Percentiles rank a stretch among this genome's conserved stretches.
These are phyloP conservation scores for Bombylius discolor DNA, from an alignment of 2,888 invertebrate species.

Conservation along the genomic window DNA sequence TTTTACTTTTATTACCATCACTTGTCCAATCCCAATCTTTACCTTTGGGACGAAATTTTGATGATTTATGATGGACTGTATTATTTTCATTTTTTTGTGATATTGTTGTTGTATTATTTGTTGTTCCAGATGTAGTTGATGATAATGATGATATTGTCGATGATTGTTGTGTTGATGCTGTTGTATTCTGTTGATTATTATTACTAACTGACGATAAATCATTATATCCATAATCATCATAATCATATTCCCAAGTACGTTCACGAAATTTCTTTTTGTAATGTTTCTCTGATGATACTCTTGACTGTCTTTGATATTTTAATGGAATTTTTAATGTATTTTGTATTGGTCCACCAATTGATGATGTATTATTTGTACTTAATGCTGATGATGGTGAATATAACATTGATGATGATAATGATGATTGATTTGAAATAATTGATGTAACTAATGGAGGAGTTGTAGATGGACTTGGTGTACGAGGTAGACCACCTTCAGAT, in stretches of 20 bases:
- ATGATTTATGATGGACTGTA: conserved; percentile 40
- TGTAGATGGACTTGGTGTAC: conserved; percentile 34
- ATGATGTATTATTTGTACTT: conserved; percentile 12
- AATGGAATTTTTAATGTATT: conserved; percentile 40
- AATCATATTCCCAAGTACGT: conserved; percentile 50
- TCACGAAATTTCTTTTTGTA: conserved; percentile 80
- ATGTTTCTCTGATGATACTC: conserved; percentile 45
- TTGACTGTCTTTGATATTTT: conserved; percentile 46
- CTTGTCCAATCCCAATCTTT: conserved; percentile 57
- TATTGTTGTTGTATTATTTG: conserved; percentile 17
- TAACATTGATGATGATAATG: neutral
- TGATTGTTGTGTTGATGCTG: conserved; percentile 16
- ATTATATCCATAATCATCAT: conserved; percentile 27
- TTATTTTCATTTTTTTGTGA: conserved; percentile 1
- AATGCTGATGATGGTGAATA: neutral
- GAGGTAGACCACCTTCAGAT: conserved; percentile 33
- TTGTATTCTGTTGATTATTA: neutral
- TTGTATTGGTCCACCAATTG: conserved; percentile 24
- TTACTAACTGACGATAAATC: neutral
- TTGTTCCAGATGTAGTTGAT: conserved; percentile 7
- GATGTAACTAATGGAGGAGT: conserved; percentile 26
- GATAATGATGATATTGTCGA: conserved; percentile 23
- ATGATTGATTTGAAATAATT: neutral
- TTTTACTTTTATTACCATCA: conserved; percentile 26
- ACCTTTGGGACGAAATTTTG: conserved; percentile 56